Base-by-base conservation (phyloP, 2,888 invertebrate species). In the Eristalis intricaria region DNA sequence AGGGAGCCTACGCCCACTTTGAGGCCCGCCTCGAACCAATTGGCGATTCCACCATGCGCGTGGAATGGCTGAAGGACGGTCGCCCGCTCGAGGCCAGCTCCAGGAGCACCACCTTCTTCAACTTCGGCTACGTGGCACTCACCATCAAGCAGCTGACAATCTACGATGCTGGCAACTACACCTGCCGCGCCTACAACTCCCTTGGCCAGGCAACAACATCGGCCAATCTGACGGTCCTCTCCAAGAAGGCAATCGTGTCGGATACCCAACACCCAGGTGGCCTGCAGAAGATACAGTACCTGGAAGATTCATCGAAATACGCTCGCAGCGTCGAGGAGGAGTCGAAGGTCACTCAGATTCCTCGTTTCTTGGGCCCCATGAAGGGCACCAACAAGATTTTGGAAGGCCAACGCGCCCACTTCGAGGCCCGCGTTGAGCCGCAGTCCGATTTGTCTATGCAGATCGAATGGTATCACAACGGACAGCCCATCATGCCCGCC, bases 391-490 rank as follows among this genome's bases (percentile, higher is more conserved):
- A 97, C 90, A 97, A 97, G 92, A 97, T 98, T 90, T 95, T 97
- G 26, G 98, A 99, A 94, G 97, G 98, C 0, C 98, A 98, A 94
- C 95, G 97, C 66, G 98, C 98, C 89, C 98, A 99, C 91, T 98
- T 99, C 91, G 99, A 99, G 94, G 97, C 97, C 4, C 96, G 98
- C 88, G 97, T 99, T 66, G 98, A 98, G 91, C 99, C 99, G 0
- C 97, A 98, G 93, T 98, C 97, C 91, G 99, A 99, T 93, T 95
- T 98, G 35, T 96, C 97, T 23, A 96, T 99, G 96, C 95, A 95
- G 91, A 96, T 98, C 87, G 99, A 99, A 94, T 99, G 99, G 99
- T 98, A 98, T 92, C 98, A 98, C 91, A 99, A 99, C 93, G 99
- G 98, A 74, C 96, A 97, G 91, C 96, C 97, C 86, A 96, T 99